Evolutionary conservation across 2,797 vertebrate genomes (phyloP).

Genomic region (Sciaenops ocellatus): DNA sequence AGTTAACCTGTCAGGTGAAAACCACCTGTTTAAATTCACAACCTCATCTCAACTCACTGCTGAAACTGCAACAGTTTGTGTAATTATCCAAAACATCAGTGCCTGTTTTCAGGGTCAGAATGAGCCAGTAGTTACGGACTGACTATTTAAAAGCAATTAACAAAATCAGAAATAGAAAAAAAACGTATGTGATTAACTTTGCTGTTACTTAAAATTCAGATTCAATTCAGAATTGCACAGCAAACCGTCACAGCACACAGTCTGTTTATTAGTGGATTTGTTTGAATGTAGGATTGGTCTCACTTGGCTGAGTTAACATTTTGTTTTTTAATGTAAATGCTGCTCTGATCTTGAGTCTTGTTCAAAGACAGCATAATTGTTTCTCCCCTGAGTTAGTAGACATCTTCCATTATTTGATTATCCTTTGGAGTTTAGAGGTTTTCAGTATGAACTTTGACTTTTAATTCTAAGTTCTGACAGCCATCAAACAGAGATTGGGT

Average conservation of each 20-base stretch:
- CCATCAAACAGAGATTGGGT: background rate
- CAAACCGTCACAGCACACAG: background rate
- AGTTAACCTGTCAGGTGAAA: conserved; percentile 45
- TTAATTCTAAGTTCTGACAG: conserved; percentile 15
- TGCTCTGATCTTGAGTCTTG: background rate
- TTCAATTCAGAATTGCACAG: conserved; percentile 12
- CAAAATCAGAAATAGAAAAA: conserved; percentile 28
- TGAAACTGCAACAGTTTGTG: conserved; percentile 58
- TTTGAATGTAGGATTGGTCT: background rate
- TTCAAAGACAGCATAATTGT: background rate
- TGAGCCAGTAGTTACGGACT: conserved; percentile 12
- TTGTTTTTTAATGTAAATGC: background rate
- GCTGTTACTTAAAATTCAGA: conserved; percentile 10
- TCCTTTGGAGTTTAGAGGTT: background rate
- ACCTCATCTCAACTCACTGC: conserved; percentile 22
- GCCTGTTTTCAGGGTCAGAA: conserved; percentile 39
- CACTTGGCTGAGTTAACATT: background rate
- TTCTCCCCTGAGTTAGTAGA: background rate
- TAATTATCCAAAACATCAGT: conserved; percentile 66
- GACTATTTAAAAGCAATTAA: conserved; percentile 41
- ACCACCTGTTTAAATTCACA: conserved; percentile 50
- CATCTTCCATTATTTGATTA: conserved; percentile 3
- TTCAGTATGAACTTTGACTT: background rate
- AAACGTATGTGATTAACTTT: conserved; percentile 16
- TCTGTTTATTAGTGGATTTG: background rate